Conservation (phyloP, 2,113 vertebrate species). For the Podilymbus podiceps region DNA sequence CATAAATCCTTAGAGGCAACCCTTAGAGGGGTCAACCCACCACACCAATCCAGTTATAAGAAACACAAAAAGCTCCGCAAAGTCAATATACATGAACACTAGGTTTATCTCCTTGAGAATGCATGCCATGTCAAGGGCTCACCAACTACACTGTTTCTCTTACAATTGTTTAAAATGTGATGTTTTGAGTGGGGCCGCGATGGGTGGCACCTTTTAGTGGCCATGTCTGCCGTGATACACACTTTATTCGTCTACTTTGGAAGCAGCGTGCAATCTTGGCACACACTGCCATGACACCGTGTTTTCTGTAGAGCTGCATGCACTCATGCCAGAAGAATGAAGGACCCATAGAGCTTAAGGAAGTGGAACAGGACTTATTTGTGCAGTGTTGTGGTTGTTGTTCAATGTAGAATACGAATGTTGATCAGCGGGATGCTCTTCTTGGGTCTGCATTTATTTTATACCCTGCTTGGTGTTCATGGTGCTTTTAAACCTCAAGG, state of each 20-base stretch:
- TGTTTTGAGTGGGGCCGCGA: fast-evolving
- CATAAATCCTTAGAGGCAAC: neutral
- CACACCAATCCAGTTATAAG: fast-evolving
- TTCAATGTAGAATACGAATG: neutral
- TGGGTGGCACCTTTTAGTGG: neutral
- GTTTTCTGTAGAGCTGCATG: neutral
- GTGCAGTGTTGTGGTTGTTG: fast-evolving
- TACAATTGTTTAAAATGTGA: neutral
- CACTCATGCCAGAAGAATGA: neutral
- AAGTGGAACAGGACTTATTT: neutral
- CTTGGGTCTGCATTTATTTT: neutral
- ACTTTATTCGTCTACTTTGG: neutral
- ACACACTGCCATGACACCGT: fast-evolving
- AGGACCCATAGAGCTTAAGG: neutral
- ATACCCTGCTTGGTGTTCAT: neutral
- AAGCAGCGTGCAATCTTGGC: neutral
- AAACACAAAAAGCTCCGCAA: neutral
- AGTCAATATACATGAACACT: neutral
- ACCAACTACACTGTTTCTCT: neutral
- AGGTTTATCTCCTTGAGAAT: neutral
- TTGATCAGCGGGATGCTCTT: neutral
- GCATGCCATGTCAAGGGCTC: neutral
- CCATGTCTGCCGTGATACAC: neutral
- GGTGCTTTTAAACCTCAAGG: neutral
- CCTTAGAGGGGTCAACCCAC: too few species aligned